Conservation (phyloP, 2,888 invertebrate species). For the Scaptodrosophila latifasciaeformis region DNA sequence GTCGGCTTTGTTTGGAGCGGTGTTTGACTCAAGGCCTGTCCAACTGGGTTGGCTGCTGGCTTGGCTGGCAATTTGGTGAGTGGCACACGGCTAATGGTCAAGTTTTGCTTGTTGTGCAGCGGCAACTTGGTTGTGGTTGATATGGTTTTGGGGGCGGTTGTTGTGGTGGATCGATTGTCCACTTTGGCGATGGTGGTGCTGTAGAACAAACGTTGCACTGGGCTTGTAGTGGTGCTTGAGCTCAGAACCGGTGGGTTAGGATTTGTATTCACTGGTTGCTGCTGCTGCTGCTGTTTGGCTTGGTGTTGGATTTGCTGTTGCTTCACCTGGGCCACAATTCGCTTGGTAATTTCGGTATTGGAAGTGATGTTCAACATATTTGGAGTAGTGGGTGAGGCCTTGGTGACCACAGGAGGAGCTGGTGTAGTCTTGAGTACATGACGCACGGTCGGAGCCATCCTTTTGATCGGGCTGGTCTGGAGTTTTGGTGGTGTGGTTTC, state of each 20-base stretch:
- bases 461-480: neutral
- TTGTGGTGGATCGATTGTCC: no score
- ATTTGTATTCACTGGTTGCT: slow-evolving; percentile 20
- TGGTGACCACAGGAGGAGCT: slow-evolving; percentile 47
- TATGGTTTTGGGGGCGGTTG: no score
- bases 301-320: slow-evolving; percentile 32
- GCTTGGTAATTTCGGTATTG: slow-evolving; percentile 54
- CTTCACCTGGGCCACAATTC: slow-evolving; percentile 48
- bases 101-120: slow-evolving; percentile 69
- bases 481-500: slow-evolving; percentile 1
- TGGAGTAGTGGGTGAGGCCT: slow-evolving; percentile 26
- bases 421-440: neutral
- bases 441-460: no score
- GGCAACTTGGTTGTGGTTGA: slow-evolving; percentile 50
- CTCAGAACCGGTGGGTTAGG: slow-evolving; percentile 47
- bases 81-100: slow-evolving; percentile 70
- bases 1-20: slow-evolving; percentile 35
- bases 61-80: slow-evolving; percentile 36
- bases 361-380: slow-evolving; percentile 50
- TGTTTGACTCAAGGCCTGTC: slow-evolving; percentile 34
- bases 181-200: slow-evolving; percentile 59
- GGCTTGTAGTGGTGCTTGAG: slow-evolving; percentile 40
- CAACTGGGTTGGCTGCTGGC: slow-evolving; percentile 29
- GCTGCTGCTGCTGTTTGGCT: slow-evolving; percentile 40
- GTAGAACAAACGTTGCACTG: slow-evolving; percentile 65